Base-by-base conservation (phyloP, 2,888 invertebrate species). In the Polydrusus pterygomalis region DNA sequence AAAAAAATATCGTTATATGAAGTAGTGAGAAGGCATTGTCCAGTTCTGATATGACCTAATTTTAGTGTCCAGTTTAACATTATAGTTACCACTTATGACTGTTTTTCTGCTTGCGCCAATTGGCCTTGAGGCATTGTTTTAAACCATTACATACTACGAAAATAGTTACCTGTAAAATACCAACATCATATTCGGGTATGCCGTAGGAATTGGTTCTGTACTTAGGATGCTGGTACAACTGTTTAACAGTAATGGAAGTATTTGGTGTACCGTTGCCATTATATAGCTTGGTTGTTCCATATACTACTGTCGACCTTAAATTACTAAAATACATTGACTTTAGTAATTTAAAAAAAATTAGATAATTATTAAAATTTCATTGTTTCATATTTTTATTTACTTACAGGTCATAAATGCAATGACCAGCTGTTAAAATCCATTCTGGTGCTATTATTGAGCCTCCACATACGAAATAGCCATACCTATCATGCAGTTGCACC, bases 361-460 rank as follows among this genome's bases (percentile, higher is more conserved):
- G n/a, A n/a, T n/a, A n/a, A n/a, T n/a, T n/a, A n/a, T n/a, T n/a
- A n/a, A n/a, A n/a, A n/a, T n/a, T n/a, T n/a, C 25, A 34, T 7
- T 8, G 1, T 9, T 7, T 34, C 1, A 34, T 1, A 34, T 34
- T 34, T 34, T 9, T 34, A 34, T 34, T 9, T 34, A 34, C 34
- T 7, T 34, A 34, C 34, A 34, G 1, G 8, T 47, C 47, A 6
- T 17, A 7, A 47, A 47, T 7, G n/a, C 47, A 47, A 17, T 47
- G 47, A 47, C 17, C 47, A 47, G 47, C 47, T 17, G 47, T 47
- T 47, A 47, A 17, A 47, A 47, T 47, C 47, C 47, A 47, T 17
- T 47, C 17, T 47, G 47, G 47, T 17, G 17, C 15, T 47, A 47
- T 17, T 47, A 47, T 47, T 15, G 47, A 47, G n/a, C 47, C 47